phyloP scores from a whole-genome alignment of 1,140 invertebrate species.

The Belonocnema kinseyi region DNA sequence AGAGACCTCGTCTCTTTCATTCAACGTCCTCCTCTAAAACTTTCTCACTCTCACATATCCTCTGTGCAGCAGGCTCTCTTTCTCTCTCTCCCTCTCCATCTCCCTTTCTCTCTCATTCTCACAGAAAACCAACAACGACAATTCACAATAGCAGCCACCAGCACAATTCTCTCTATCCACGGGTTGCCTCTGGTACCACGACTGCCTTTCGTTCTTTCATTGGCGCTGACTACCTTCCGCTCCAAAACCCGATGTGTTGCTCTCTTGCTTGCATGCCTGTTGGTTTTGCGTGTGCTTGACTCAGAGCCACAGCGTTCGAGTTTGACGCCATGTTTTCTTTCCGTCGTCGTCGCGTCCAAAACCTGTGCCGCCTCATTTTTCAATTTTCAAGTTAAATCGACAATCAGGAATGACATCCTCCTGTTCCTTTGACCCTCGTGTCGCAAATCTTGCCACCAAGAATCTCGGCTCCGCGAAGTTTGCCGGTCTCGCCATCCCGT shows the following conservation, averaged over 20 bases:
- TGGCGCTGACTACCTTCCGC: conserved; percentile 31
- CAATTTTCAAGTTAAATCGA: too few relatives aligned
- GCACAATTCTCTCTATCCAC: conserved; percentile 20
- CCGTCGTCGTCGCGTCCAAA: conserved; percentile 19
- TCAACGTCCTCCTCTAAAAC: conserved; percentile 3
- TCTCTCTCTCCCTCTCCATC: not conserved
- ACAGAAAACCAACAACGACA: not conserved
- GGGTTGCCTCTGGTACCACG: conserved; percentile 3
- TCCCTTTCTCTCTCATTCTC: not conserved
- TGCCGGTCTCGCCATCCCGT: not conserved
- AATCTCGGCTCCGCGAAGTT: too few relatives aligned
- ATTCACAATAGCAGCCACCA: conserved; percentile 11
- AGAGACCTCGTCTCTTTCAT: conserved; percentile 58
- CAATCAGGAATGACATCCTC: too few relatives aligned
- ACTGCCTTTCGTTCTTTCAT: conserved; percentile 37
- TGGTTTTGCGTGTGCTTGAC: too few relatives aligned
- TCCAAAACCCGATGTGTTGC: too few relatives aligned
- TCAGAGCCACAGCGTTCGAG: not conserved
- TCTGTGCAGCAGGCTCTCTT: conserved; percentile 13
- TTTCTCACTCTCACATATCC: conserved; percentile 33
- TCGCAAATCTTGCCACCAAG: too few relatives aligned
- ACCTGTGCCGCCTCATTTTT: not conserved
- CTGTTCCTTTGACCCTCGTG: too few relatives aligned
- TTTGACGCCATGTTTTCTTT: conserved; percentile 24
- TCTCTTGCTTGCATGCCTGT: too few relatives aligned